These are phyloP conservation scores for Elephantulus edwardii DNA, from an alignment of 2,113 vertebrate genomes.

Conservation along the genomic window DNA sequence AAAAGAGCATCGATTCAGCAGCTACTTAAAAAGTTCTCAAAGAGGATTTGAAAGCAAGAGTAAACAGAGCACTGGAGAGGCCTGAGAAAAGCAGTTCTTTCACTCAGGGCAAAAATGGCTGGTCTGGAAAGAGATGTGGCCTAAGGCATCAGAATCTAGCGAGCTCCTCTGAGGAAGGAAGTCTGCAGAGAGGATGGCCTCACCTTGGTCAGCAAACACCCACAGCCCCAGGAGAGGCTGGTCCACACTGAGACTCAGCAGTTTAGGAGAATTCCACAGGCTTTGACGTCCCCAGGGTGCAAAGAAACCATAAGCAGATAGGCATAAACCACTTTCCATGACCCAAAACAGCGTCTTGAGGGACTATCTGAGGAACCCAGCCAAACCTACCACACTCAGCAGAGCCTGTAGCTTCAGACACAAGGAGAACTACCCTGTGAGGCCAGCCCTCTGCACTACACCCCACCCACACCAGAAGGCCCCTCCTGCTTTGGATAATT, in stretches of 20 bases:
- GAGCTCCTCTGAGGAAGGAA: neutral
- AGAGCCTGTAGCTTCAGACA: fast-evolving
- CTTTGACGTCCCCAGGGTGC: neutral
- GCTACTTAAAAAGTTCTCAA: neutral
- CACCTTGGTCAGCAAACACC: neutral
- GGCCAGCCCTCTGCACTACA: neutral
- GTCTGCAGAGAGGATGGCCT: fast-evolving
- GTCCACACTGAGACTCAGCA: too few relatives aligned
- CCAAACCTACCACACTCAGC: neutral
- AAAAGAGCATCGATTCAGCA: neutral
- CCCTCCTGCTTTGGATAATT: neutral
- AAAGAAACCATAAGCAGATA: neutral
- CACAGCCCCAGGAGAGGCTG: too few relatives aligned
- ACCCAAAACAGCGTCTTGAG: neutral
- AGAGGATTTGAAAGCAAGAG: neutral
- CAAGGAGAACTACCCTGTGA: neutral
- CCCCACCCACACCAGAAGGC: neutral
- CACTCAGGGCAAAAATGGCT: neutral
- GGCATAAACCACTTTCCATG: neutral
- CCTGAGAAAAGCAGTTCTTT: neutral
- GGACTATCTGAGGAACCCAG: neutral
- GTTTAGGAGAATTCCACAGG: neutral
- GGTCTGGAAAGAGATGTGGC: neutral
- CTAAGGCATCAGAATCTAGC: fast-evolving
- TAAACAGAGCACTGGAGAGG: neutral